Percentiles rank a stretch among this genome's conserved stretches.
These are phyloP conservation scores for Prochilodus magdalenae DNA, from an alignment of 2,113 vertebrate genomes.

Conservation along the genomic window DNA sequence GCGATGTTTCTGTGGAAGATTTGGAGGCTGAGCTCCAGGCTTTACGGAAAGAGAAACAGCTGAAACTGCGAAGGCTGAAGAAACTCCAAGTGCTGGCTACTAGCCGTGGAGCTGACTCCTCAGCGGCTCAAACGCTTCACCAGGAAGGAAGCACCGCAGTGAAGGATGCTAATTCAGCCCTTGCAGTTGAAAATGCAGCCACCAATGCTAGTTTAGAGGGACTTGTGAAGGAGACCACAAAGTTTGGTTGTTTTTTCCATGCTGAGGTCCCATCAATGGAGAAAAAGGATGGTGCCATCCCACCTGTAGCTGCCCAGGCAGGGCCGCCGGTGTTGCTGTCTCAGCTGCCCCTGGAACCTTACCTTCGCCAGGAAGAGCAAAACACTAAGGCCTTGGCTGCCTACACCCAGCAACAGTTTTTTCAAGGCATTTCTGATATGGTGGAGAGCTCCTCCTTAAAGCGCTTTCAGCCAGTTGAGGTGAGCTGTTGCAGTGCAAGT, in stretches of 20 bases:
- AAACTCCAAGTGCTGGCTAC: conserved; percentile 79
- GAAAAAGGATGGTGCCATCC: conserved; percentile 36
- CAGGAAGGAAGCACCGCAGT: conserved; percentile 64
- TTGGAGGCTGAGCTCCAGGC: conserved; percentile 82
- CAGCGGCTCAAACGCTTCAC: conserved; percentile 64
- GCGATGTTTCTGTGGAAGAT: conserved; percentile 72
- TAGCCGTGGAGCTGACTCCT: conserved; percentile 68
- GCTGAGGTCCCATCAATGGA: conserved; percentile 53
- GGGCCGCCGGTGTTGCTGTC: conserved; percentile 76
- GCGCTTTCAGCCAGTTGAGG: conserved; percentile 78
- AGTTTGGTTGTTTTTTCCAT: conserved; percentile 75
- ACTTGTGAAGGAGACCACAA: conserved; percentile 72
- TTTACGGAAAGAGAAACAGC: conserved; percentile 78
- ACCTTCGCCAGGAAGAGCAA: conserved; percentile 84
- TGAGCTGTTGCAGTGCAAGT: conserved; percentile 66
- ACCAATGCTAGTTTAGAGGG: conserved; percentile 77
- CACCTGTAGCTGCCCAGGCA: neutral
- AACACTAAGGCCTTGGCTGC: conserved; percentile 81
- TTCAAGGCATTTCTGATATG: conserved; percentile 73
- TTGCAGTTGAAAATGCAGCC: conserved; percentile 74
- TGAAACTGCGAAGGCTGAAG: conserved; percentile 80
- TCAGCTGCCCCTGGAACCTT: conserved; percentile 82
- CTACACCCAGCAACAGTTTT: conserved; percentile 80
- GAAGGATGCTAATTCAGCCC: conserved; percentile 68
- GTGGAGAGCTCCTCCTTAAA: conserved; percentile 78